phyloP scores from a whole-genome alignment of 1,140 invertebrate species.

The Drosophila jambulina region DNA sequence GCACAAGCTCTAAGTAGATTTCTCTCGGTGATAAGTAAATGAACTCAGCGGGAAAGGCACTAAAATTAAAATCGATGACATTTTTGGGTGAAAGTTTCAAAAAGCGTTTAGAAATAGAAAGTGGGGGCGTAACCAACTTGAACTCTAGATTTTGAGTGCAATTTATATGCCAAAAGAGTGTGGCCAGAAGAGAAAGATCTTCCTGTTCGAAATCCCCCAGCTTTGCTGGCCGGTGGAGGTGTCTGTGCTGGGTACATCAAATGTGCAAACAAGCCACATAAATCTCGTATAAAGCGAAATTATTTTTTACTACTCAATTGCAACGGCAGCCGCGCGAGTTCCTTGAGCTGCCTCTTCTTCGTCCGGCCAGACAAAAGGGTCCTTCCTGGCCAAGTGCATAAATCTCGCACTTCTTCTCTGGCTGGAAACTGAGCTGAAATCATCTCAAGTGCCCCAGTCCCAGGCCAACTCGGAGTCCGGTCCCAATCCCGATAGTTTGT shows the following conservation, averaged over 20 bases:
- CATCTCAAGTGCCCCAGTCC: conserved; percentile 32
- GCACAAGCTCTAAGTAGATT: conserved; percentile 49
- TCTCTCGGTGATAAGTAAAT: conserved; percentile 57
- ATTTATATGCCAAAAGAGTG: conserved; percentile 62
- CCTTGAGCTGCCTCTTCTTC: conserved; percentile 41
- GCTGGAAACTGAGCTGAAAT: conserved; percentile 22
- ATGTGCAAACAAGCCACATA: conserved; percentile 84
- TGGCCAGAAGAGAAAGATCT: conserved; percentile 9
- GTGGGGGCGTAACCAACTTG: conserved; percentile 54
- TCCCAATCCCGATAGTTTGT: conserved; percentile 54
- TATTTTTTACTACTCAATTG: conserved; percentile 84
- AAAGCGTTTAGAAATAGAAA: conserved; percentile 77
- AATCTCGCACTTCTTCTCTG: conserved; percentile 43
- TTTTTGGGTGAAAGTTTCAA: conserved; percentile 74
- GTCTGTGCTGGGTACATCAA: conserved; percentile 75
- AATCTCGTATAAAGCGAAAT: conserved; percentile 80
- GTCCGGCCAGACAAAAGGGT: conserved; percentile 45
- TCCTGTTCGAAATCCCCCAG: conserved; percentile 10
- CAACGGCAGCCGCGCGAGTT: conserved; percentile 49
- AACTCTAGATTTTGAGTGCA: conserved; percentile 35
- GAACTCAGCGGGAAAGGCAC: conserved; percentile 17
- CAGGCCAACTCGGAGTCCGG: conserved; percentile 24
- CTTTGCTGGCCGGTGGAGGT: conserved; percentile 39
- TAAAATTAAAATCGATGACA: conserved; percentile 67
- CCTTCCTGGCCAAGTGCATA: conserved; percentile 56